Evolutionary conservation across 2,888 invertebrate species (phyloP).

Genomic region (Marasmarcha lunaedactyla): DNA sequence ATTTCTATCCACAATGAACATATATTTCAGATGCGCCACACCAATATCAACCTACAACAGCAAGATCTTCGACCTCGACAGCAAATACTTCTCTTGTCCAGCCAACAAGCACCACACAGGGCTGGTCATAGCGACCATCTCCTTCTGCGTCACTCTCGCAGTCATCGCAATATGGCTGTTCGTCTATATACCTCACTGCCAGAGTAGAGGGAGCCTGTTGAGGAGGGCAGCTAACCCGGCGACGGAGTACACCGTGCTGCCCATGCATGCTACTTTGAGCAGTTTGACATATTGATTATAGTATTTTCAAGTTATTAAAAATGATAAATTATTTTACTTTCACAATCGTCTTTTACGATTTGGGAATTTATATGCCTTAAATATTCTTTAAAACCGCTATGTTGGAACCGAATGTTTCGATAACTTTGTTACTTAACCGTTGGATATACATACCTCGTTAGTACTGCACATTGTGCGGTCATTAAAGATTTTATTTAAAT

Average conservation of each 20-base stretch:
- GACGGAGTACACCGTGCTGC: constrained; percentile 34
- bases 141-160: constrained; percentile 28
- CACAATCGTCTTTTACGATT: too few relatives aligned
- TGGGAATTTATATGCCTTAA: too few relatives aligned
- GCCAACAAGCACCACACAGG: constrained; percentile 22
- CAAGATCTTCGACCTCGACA: constrained; percentile 47
- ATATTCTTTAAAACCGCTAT: too few relatives aligned
- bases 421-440: too few relatives aligned
- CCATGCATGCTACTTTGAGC: constrained; percentile 16
- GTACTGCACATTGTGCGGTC: too few relatives aligned
- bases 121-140: constrained; percentile 25
- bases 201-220: constrained; percentile 23
- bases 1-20: too few relatives aligned
- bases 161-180: constrained; percentile 43
- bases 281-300: too few relatives aligned
- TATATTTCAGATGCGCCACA: constrained; percentile 54
- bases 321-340: too few relatives aligned
- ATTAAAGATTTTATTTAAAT: too few relatives aligned
- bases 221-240: constrained; percentile 25
- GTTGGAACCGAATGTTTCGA: too few relatives aligned
- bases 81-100: constrained; percentile 48
- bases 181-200: constrained; percentile 32
- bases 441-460: too few relatives aligned
- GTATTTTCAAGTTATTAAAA: too few relatives aligned
- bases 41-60: constrained; percentile 49